phyloP scores from a whole-genome alignment of 2,113 vertebrate genomes.

The Carassius carassius region DNA sequence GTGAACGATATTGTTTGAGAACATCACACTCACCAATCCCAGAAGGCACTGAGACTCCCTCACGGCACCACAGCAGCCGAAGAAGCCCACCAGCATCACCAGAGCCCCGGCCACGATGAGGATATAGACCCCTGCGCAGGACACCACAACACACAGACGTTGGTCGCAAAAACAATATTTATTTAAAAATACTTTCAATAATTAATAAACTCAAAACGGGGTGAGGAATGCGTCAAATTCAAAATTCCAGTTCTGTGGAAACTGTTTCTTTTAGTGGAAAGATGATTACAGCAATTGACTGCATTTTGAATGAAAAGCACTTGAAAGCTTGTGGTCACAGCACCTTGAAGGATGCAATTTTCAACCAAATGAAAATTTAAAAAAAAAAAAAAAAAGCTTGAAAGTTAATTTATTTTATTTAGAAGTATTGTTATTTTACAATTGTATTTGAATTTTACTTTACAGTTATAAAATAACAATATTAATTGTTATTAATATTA shows the following conservation, averaged over 20 bases:
- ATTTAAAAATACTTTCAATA: neutral
- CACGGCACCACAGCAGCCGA: constrained; percentile 93
- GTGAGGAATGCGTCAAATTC: neutral
- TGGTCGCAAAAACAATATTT: neutral
- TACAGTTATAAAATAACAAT: too few relatives aligned
- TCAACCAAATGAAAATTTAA: too few relatives aligned
- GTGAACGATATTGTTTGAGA: neutral
- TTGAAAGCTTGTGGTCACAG: neutral
- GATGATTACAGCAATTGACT: too few relatives aligned
- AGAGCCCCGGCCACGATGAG: constrained; percentile 89
- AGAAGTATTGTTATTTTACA: neutral
- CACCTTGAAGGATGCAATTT: neutral
- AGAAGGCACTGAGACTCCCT: constrained; percentile 94
- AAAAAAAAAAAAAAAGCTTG: too few relatives aligned
- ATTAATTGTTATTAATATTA: too few relatives aligned
- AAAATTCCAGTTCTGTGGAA: too few relatives aligned
- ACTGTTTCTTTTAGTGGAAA: too few relatives aligned
- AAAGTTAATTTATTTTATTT: too few relatives aligned
- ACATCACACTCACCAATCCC: constrained; percentile 80
- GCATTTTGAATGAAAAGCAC: too few relatives aligned
- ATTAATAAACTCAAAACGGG: neutral
- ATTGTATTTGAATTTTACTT: neutral
- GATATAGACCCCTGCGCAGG: constrained; percentile 85
- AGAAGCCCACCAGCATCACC: constrained; percentile 93
- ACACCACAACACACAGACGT: neutral